A percentile compares a stretch with the other conserved stretches of the same genome.
phyloP scores from a whole-genome alignment of 2,888 invertebrate genomes.

The Rotaria socialis region DNA sequence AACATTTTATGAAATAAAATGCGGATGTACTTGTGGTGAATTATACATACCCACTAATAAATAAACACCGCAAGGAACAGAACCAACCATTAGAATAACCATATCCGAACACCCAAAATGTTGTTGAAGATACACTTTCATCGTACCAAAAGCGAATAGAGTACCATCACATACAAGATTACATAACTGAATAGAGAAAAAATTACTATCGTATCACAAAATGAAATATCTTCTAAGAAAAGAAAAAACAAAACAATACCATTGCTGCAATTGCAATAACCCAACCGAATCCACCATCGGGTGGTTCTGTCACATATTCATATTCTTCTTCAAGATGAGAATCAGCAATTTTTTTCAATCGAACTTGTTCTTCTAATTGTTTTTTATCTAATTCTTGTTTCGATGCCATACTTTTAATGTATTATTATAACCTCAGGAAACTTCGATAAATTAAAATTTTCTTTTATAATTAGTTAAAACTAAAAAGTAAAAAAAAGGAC shows the following conservation, averaged over 20 bases:
- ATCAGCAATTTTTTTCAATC: background rate
- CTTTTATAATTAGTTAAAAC: background rate
- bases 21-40: background rate
- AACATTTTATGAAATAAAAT: too few species aligned
- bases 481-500: too few species aligned
- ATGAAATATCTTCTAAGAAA: too few species aligned
- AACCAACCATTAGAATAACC: conserved; percentile 19
- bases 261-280: conserved; percentile 39
- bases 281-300: conserved; percentile 46
- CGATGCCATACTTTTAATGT: background rate
- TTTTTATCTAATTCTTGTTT: background rate
- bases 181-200: conserved; percentile 35
- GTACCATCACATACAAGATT: conserved; percentile 44
- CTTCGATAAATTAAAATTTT: too few species aligned
- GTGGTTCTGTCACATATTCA: conserved; percentile 9
- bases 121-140: background rate
- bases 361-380: background rate
- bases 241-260: conserved; percentile 20
- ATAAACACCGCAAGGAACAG: conserved; percentile 29
- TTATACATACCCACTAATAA: background rate
- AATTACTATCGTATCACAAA: background rate
- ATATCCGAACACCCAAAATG: background rate
- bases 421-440: background rate
- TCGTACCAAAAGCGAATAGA: conserved; percentile 44
- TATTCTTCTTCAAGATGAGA: background rate